Conservation (phyloP, 2,797 vertebrate genomes). For the Mallotus villosus region DNA sequence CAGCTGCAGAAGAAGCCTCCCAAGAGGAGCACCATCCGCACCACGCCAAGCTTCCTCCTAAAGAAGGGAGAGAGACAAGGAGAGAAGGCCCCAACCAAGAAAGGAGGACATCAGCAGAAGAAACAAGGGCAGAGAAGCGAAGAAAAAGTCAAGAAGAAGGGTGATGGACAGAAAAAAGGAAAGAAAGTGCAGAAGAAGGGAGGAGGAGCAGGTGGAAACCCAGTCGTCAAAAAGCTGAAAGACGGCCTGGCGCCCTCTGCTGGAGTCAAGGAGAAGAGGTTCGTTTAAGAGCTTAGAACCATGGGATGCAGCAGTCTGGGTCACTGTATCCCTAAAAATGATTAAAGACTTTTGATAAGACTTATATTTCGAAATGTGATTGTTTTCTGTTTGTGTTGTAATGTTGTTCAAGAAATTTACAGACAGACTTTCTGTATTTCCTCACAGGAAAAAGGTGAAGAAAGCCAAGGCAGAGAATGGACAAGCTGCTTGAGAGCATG, state of each 20-base stretch:
- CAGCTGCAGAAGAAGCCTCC: conserved; percentile 87
- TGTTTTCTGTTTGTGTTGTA: not conserved
- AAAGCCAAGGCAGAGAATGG: conserved; percentile 21
- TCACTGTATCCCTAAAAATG: too few species aligned
- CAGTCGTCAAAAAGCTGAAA: too few species aligned
- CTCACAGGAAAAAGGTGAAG: conserved; percentile 46
- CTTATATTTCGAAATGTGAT: not conserved
- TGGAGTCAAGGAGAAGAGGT: conserved; percentile 64
- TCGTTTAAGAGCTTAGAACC: not conserved
- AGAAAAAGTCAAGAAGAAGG: not conserved
- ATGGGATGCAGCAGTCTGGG: too few species aligned
- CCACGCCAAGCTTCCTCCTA: conserved; percentile 84
- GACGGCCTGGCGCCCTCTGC: conserved; percentile 25
- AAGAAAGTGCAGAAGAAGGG: conserved; percentile 15
- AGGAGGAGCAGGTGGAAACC: conserved; percentile 13
- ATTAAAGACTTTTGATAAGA: too few species aligned
- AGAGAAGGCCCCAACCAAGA: not conserved
- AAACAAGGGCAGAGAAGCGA: not conserved
- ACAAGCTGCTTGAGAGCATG: not conserved
- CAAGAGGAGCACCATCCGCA: conserved; percentile 84
- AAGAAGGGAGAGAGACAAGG: conserved; percentile 54
- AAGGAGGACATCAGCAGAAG: not conserved
- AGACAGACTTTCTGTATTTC: not conserved
- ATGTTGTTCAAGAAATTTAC: not conserved
- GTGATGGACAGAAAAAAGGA: not conserved